Evolutionary conservation across 2,888 invertebrate genomes (phyloP).

Genomic region (Cybosia mesomella): DNA sequence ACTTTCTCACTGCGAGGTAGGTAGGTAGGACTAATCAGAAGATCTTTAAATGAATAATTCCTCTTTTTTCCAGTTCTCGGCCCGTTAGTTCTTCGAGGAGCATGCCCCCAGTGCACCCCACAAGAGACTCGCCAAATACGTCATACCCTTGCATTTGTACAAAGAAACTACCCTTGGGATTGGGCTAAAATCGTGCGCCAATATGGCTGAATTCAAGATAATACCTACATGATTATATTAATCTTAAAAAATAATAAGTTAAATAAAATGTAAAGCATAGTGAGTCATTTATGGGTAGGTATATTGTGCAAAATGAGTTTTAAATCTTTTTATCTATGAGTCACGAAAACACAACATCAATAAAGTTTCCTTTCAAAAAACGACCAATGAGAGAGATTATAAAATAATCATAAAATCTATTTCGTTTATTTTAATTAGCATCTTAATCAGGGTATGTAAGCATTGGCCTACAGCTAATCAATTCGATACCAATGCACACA

Average conservation of each 20-base stretch:
- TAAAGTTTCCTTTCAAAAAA: background rate
- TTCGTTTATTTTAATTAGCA: background rate
- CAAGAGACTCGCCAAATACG: conserved; percentile 90
- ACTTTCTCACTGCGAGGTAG: too few species aligned
- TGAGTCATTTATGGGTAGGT: background rate
- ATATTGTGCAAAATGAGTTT: too few species aligned
- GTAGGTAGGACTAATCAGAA: too few species aligned
- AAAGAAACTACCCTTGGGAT: conserved; percentile 91
- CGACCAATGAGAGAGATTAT: background rate
- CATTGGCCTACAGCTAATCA: conserved; percentile 26
- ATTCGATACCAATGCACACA: conserved; percentile 26
- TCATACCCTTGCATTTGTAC: conserved; percentile 91
- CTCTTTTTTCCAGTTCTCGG: conserved; percentile 88
- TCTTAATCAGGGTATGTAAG: conserved; percentile 26
- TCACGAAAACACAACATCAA: too few species aligned
- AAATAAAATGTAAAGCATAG: background rate
- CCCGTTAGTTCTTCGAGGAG: conserved; percentile 90
- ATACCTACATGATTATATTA: background rate
- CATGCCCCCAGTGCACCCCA: conserved; percentile 90
- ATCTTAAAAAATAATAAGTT: background rate
- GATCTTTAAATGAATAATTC: background rate
- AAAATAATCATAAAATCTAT: background rate
- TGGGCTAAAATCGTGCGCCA: conserved; percentile 91
- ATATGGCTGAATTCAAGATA: conserved; percentile 83
- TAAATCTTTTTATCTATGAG: too few species aligned